phyloP scores from a whole-genome alignment of 2,888 invertebrate species.

The Drosophila histrio region DNA sequence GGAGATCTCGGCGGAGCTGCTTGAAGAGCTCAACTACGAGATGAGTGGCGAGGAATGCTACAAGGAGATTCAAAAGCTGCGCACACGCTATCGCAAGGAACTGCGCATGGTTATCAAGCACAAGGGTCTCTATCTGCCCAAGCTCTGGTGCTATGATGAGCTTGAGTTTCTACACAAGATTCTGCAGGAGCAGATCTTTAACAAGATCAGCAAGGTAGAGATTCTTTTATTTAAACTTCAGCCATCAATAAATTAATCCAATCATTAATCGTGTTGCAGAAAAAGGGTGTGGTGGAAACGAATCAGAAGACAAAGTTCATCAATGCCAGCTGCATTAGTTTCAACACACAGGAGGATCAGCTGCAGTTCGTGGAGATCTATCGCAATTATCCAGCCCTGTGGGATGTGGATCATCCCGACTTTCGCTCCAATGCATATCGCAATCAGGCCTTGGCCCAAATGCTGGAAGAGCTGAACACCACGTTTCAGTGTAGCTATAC shows the following conservation, averaged over 20 bases:
- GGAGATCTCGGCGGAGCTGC: slow-evolving; percentile 62
- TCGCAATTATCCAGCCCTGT: slow-evolving; percentile 69
- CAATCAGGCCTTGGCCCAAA: slow-evolving; percentile 68
- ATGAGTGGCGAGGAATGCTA: slow-evolving; percentile 69
- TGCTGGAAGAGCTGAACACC: slow-evolving; percentile 72
- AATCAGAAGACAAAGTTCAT: slow-evolving; percentile 70
- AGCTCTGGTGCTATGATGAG: slow-evolving; percentile 80
- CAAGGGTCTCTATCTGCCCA: slow-evolving; percentile 77
- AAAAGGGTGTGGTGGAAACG: slow-evolving; percentile 69
- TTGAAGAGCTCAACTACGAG: slow-evolving; percentile 61
- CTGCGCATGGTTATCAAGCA: slow-evolving; percentile 72
- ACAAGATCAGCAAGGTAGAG: slow-evolving; percentile 70
- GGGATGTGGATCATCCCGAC: slow-evolving; percentile 81
- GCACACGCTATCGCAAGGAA: slow-evolving; percentile 78
- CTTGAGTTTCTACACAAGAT: slow-evolving; percentile 76
- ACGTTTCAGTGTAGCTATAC: slow-evolving; percentile 51
- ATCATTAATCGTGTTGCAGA: slow-evolving; percentile 35
- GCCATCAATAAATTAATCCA: background rate
- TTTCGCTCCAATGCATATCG: slow-evolving; percentile 78
- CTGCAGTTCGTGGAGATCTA: slow-evolving; percentile 79
- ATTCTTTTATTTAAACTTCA: background rate
- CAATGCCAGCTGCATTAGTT: slow-evolving; percentile 60
- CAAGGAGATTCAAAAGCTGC: slow-evolving; percentile 75
- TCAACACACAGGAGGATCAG: slow-evolving; percentile 61
- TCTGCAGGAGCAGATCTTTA: slow-evolving; percentile 72